phyloP scores from a whole-genome alignment of 2,797 vertebrate species.

The Myotis daubentonii region DNA sequence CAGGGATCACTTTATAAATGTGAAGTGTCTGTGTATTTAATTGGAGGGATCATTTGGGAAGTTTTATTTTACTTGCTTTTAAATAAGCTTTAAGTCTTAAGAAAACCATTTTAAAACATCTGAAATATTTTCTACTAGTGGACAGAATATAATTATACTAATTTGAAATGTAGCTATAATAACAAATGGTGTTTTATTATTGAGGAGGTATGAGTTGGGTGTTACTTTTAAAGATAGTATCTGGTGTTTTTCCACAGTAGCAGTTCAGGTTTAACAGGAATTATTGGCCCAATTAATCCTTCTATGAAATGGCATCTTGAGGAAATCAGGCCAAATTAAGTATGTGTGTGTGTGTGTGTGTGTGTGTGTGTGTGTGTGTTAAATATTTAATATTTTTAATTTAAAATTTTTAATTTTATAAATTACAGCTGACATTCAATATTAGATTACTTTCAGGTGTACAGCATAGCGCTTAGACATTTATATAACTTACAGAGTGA shows the following conservation, averaged over 20 bases:
- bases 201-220: background rate
- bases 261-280: slow-evolving; percentile 4
- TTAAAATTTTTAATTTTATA: background rate
- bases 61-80: slow-evolving; percentile 13
- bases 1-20: background rate
- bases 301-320: background rate
- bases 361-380: too few relatives aligned
- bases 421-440: background rate
- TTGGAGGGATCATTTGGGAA: background rate
- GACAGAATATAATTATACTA: background rate
- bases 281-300: background rate
- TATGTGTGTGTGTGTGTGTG: too few relatives aligned
- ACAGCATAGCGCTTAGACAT: background rate
- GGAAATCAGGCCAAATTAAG: slow-evolving; percentile 9
- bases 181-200: background rate
- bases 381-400: background rate
- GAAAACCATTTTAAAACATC: background rate
- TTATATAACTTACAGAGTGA: background rate
- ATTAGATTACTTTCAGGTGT: background rate
- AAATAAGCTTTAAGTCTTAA: background rate
- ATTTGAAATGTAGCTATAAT: background rate
- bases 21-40: background rate
- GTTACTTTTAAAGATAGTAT: background rate
- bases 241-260: background rate
- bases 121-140: background rate